These are phyloP conservation scores for Pipra filicauda DNA, from an alignment of 2,113 vertebrate species.

Conservation along the genomic window DNA sequence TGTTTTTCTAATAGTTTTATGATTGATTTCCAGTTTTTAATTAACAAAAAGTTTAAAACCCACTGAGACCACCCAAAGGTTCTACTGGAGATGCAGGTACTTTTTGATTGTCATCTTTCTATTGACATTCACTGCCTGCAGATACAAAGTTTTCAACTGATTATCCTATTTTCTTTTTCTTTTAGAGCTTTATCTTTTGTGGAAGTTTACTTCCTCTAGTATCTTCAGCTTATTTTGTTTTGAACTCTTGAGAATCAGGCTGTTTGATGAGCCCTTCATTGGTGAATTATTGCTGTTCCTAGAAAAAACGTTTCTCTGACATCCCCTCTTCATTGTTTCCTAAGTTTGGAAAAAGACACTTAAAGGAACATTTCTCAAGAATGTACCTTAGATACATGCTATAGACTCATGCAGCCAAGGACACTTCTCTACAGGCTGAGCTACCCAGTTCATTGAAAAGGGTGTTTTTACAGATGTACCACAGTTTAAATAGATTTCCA, in stretches of 20 bases:
- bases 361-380: not conserved
- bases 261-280: not conserved
- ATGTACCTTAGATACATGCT: rapidly evolving
- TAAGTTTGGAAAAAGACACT: not conserved
- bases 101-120: not conserved
- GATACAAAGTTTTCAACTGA: not conserved
- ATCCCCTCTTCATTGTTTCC: not conserved
- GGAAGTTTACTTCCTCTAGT: not conserved
- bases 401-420: not conserved
- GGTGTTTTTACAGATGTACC: not conserved
- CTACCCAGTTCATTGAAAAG: not conserved
- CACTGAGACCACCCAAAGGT: not conserved
- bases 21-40: not conserved
- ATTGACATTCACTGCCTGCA: not conserved
- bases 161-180: not conserved
- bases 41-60: not conserved
- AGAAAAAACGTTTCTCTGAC: not conserved
- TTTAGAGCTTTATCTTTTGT: not conserved
- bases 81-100: not conserved
- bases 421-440: not conserved
- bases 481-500: not conserved
- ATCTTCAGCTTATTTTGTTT: not conserved
- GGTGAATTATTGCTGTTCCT: not conserved
- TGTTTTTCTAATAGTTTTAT: not conserved
- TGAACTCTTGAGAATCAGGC: not conserved